A percentile compares a stretch with the other conserved stretches of the same genome.
Conservation (phyloP, 2,797 vertebrate species). For the Pseudochromis fuscus region DNA sequence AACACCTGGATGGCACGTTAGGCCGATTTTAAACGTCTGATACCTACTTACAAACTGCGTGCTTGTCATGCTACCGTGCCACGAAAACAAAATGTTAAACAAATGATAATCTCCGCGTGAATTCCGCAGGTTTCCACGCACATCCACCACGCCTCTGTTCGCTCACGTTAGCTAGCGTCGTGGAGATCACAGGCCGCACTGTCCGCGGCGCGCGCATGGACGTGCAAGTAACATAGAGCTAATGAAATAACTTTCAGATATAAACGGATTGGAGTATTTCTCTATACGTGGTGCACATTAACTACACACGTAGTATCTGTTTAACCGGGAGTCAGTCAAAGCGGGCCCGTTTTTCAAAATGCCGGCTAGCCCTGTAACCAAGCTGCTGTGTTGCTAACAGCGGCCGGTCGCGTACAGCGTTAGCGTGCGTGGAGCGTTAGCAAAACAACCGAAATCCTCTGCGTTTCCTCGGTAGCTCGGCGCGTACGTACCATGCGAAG, state of each 20-base stretch:
- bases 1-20: no score
- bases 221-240: fast-evolving
- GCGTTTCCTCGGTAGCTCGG: fast-evolving
- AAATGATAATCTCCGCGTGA: not conserved
- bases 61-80: not conserved
- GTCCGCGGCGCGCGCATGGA: not conserved
- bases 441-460: not conserved
- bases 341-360: conserved; percentile 84
- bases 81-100: not conserved
- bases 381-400: conserved; percentile 22
- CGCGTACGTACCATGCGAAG: conserved; percentile 68
- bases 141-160: conserved; percentile 46
- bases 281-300: fast-evolving
- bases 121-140: not conserved
- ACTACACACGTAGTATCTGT: not conserved
- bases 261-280: fast-evolving
- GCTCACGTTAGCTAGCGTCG: not conserved
- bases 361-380: conserved; percentile 77
- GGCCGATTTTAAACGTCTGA: not conserved
- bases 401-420: conserved; percentile 31
- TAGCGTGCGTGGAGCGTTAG: conserved; percentile 3
- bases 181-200: conserved; percentile 13
- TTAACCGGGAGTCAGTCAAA: conserved; percentile 10
- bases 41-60: no score
- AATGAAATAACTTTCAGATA: fast-evolving